Percentiles rank a stretch among this genome's conserved stretches.
phyloP scores from a whole-genome alignment of 2,888 invertebrate species.

The Drosophila stalkeri region DNA sequence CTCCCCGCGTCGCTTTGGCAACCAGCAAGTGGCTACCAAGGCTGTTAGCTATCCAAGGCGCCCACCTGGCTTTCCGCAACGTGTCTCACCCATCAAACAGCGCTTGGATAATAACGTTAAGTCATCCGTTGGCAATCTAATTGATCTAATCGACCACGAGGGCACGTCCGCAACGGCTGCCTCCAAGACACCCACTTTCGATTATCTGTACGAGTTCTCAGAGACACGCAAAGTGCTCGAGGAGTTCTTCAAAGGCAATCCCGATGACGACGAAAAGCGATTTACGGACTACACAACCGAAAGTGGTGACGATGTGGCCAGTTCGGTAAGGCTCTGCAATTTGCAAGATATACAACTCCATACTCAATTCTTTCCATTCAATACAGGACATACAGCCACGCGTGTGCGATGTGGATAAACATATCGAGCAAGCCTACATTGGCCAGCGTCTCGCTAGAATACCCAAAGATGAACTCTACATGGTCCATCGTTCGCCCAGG shows the following conservation, averaged over 20 bases:
- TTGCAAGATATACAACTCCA: background rate
- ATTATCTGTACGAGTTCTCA: constrained; percentile 96
- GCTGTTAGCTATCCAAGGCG: constrained; percentile 88
- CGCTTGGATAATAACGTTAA: constrained; percentile 54
- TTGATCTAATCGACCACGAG: constrained; percentile 71
- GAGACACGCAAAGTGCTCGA: constrained; percentile 96
- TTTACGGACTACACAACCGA: constrained; percentile 83
- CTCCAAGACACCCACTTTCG: constrained; percentile 89
- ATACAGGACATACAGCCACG: constrained; percentile 73
- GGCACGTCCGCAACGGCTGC: constrained; percentile 33
- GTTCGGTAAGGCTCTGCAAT: constrained; percentile 73
- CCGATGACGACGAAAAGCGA: constrained; percentile 86
- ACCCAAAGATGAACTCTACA: constrained; percentile 84
- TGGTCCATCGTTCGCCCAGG: constrained; percentile 83
- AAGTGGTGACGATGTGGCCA: constrained; percentile 83
- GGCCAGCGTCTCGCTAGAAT: constrained; percentile 85
- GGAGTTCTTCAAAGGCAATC: constrained; percentile 94
- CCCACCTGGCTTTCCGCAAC: constrained; percentile 93
- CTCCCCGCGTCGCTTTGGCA: constrained; percentile 94
- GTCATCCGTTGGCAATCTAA: constrained; percentile 76
- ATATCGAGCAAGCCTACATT: constrained; percentile 84
- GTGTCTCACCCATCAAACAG: constrained; percentile 77
- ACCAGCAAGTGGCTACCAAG: constrained; percentile 41
- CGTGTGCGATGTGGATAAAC: constrained; percentile 75
- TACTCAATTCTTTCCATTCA: background rate